Percentiles rank a stretch among this genome's conserved stretches.
Evolutionary conservation across 2,113 vertebrate genomes (phyloP).

Genomic region (Psilopogon haemacephalus): DNA sequence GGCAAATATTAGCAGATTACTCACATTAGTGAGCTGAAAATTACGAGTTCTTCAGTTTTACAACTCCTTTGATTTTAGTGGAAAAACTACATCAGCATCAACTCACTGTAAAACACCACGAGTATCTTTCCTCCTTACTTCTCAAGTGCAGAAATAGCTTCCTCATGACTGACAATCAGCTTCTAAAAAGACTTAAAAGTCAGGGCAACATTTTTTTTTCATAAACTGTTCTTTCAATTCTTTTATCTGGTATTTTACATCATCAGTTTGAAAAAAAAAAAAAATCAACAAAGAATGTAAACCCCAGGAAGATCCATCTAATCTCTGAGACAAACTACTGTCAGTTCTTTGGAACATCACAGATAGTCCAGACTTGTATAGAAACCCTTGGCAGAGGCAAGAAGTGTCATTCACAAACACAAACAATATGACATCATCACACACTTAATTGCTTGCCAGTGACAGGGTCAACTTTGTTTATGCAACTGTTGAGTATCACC

Average conservation of each 20-base stretch:
- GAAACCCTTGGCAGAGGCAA: conserved; percentile 6
- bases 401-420: conserved; percentile 1
- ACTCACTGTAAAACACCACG: background rate
- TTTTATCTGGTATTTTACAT: background rate
- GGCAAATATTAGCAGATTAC: background rate
- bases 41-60: background rate
- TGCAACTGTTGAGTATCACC: background rate
- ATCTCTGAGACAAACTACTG: background rate
- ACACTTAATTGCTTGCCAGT: background rate
- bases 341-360: background rate
- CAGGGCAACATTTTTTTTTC: background rate
- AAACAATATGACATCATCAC: conserved; percentile 17
- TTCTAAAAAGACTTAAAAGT: background rate
- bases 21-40: background rate
- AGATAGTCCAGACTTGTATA: background rate
- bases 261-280: background rate
- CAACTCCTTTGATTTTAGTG: background rate
- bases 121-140: background rate
- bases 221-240: background rate
- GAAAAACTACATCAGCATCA: background rate
- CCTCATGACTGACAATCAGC: background rate
- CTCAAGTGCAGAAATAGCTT: background rate
- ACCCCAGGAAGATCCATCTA: background rate
- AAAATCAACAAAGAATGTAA: background rate
- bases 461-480: conserved; percentile 31